A percentile compares a stretch with the other conserved stretches of the same genome.
Evolutionary conservation across 2,888 invertebrate genomes (phyloP).

Genomic region (Halictus ligatus): DNA sequence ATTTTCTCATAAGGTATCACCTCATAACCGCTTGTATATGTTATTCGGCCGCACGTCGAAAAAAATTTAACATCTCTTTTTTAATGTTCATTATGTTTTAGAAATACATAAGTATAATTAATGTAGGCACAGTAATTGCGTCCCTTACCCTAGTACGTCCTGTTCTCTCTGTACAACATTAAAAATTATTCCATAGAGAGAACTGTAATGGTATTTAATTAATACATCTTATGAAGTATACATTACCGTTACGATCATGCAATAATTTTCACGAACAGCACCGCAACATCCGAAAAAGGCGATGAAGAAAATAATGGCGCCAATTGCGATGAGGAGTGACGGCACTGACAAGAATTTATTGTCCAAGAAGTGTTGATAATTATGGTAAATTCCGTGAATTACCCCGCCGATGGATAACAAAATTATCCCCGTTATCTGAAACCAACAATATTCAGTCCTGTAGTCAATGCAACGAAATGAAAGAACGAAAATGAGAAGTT

Average conservation of each 20-base stretch:
- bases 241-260: slow-evolving; percentile 92
- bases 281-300: slow-evolving; percentile 96
- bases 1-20: no score
- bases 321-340: slow-evolving; percentile 87
- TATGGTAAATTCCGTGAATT: slow-evolving; percentile 88
- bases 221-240: not conserved
- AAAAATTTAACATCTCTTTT: no score
- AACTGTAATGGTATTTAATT: not conserved
- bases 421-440: slow-evolving; percentile 92
- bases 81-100: no score
- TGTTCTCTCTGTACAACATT: no score
- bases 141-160: no score
- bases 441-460: slow-evolving; percentile 15
- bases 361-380: slow-evolving; percentile 89
- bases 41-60: no score
- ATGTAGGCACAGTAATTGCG: no score
- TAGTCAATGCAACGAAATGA: no score
- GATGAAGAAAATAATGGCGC: slow-evolving; percentile 90
- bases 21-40: no score
- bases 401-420: slow-evolving; percentile 91
- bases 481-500: no score
- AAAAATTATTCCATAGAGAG: not conserved
- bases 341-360: slow-evolving; percentile 90
- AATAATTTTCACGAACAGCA: slow-evolving; percentile 93
- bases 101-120: no score